Evolutionary conservation across 2,113 vertebrate species (phyloP).

Genomic region (Pedetes capensis): DNA sequence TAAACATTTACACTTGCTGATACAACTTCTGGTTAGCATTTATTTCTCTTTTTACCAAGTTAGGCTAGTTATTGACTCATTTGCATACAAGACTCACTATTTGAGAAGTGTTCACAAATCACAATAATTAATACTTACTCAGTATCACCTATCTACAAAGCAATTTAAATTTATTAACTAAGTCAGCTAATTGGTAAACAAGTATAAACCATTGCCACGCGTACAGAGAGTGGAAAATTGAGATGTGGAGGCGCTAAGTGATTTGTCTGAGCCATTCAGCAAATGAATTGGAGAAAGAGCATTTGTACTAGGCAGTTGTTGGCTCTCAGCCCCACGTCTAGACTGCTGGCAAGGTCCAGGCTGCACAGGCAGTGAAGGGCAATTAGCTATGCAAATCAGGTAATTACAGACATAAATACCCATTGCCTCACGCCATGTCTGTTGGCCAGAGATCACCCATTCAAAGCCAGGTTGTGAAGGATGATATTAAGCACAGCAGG

Average conservation of each 20-base stretch:
- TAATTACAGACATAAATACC: constrained; percentile 52
- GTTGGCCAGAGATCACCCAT: constrained; percentile 18
- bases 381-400: constrained; percentile 72
- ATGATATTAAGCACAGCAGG: neutral
- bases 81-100: constrained; percentile 46
- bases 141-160: constrained; percentile 48
- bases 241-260: neutral
- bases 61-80: constrained; percentile 41
- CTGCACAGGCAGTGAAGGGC: constrained; percentile 1
- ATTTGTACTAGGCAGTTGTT: neutral
- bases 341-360: constrained; percentile 19
- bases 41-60: constrained; percentile 64
- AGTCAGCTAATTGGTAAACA: constrained; percentile 61
- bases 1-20: constrained; percentile 53
- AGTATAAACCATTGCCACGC: neutral
- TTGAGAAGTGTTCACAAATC: constrained; percentile 55
- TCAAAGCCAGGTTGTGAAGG: constrained; percentile 34
- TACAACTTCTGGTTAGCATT: constrained; percentile 52
- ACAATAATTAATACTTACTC: constrained; percentile 63
- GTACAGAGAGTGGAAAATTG: neutral
- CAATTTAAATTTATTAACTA: constrained; percentile 63
- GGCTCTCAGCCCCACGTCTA: constrained; percentile 31
- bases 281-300: constrained; percentile 13
- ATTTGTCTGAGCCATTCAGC: constrained; percentile 28
- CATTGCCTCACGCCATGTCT: neutral